A percentile compares a stretch with the other conserved stretches of the same genome.
Evolutionary conservation across 2,888 invertebrate genomes (phyloP).

Genomic region (Mycalesis mineus): DNA sequence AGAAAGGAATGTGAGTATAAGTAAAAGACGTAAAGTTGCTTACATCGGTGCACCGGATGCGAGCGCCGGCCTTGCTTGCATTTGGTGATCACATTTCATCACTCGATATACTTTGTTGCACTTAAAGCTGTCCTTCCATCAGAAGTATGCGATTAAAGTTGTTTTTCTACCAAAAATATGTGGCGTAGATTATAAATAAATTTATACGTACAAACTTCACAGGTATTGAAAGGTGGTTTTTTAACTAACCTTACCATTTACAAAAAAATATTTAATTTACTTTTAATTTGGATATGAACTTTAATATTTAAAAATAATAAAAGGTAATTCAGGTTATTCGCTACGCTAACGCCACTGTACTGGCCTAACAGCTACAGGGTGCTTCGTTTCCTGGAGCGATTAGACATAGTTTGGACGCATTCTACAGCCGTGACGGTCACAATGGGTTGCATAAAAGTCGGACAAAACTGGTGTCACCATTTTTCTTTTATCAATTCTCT

Average conservation of each 20-base stretch:
- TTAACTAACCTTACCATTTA: too few species aligned
- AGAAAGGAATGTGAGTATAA: slow-evolving; percentile 11
- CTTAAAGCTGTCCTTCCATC: slow-evolving; percentile 7
- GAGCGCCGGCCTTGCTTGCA: slow-evolving; percentile 41
- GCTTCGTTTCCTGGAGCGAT: slow-evolving; percentile 34
- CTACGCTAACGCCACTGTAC: not conserved
- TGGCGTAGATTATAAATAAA: too few species aligned
- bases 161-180: not conserved
- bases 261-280: too few species aligned
- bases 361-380: not conserved
- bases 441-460: slow-evolving; percentile 31
- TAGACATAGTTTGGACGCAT: slow-evolving; percentile 34
- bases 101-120: slow-evolving; percentile 26
- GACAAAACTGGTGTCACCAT: slow-evolving; percentile 8
- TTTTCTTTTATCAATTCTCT: slow-evolving; percentile 14
- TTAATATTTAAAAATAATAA: too few species aligned
- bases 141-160: not conserved
- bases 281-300: too few species aligned
- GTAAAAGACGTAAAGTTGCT: slow-evolving; percentile 8
- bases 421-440: slow-evolving; percentile 24
- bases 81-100: slow-evolving; percentile 43
- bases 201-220: too few species aligned
- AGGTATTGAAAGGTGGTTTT: too few species aligned
- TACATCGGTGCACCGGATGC: slow-evolving; percentile 40
- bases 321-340: too few species aligned